phyloP scores from a whole-genome alignment of 2,113 vertebrate species.

The Damaliscus lunatus region DNA sequence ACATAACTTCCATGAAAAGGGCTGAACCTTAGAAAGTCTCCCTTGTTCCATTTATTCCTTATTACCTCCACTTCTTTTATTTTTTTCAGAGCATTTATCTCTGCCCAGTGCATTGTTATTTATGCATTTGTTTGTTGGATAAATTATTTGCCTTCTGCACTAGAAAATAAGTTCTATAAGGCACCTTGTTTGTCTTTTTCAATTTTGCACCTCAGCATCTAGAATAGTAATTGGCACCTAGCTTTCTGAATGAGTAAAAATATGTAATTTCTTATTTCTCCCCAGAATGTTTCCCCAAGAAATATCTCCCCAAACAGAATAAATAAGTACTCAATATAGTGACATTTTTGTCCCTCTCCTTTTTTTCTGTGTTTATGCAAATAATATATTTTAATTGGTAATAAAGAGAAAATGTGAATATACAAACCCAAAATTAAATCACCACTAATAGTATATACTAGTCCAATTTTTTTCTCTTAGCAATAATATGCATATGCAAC shows the following conservation, averaged over 20 bases:
- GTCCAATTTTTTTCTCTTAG: not conserved
- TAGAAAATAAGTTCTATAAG: not conserved
- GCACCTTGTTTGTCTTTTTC: not conserved
- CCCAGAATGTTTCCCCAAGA: not conserved
- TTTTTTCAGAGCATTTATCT: not conserved
- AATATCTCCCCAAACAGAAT: not conserved
- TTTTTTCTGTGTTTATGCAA: not conserved
- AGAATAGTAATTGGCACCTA: not conserved
- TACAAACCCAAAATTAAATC: not conserved
- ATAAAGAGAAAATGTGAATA: not conserved
- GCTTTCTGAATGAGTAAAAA: constrained; percentile 1
- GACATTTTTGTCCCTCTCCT: not conserved
- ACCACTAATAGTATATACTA: not conserved
- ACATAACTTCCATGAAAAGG: not conserved
- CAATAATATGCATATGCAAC: not conserved
- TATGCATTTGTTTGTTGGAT: not conserved
- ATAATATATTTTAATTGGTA: not conserved
- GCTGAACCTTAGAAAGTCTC: not conserved
- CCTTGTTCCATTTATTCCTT: not conserved
- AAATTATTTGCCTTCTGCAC: not conserved
- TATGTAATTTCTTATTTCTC: not conserved
- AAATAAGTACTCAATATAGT: not conserved
- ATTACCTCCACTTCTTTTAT: not conserved
- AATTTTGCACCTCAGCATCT: not conserved
- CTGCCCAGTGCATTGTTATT: not conserved